A percentile compares a stretch with the other conserved stretches of the same genome.
phyloP scores from a whole-genome alignment of 2,797 vertebrate species.

The Perdix hodgsoniae region DNA sequence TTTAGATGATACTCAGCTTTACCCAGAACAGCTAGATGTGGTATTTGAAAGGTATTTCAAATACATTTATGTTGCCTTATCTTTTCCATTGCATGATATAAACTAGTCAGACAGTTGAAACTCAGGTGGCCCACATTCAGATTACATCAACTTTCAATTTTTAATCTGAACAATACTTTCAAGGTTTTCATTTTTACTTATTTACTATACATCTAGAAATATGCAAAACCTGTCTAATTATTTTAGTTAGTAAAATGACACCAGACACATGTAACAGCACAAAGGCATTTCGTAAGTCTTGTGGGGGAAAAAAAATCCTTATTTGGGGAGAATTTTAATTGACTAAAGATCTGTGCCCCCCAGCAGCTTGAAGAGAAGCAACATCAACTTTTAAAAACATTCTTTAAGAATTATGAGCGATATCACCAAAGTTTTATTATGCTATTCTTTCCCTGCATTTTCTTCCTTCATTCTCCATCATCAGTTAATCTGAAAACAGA shows the following conservation, averaged over 20 bases:
- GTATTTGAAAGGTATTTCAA: background rate
- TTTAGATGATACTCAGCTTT: background rate
- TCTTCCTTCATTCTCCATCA: background rate
- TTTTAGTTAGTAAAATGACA: conserved; percentile 39
- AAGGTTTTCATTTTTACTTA: conserved; percentile 6
- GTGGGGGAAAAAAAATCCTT: background rate
- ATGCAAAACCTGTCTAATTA: background rate
- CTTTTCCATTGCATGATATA: background rate
- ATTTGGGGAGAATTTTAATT: too few relatives aligned
- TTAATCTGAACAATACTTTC: conserved; percentile 7
- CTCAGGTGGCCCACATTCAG: background rate
- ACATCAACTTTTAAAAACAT: background rate
- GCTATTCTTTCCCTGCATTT: background rate
- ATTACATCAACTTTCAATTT: conserved; percentile 21
- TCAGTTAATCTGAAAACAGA: conserved; percentile 20
- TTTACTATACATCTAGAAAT: background rate
- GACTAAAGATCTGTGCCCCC: background rate
- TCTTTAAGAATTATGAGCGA: background rate
- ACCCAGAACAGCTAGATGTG: background rate
- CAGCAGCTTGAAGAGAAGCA: background rate
- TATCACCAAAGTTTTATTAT: background rate
- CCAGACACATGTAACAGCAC: background rate
- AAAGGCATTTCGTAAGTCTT: background rate
- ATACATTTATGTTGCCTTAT: background rate
- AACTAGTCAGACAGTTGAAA: background rate